Evolutionary conservation across 2,797 vertebrate genomes (phyloP).

Genomic region (Fringilla coelebs): DNA sequence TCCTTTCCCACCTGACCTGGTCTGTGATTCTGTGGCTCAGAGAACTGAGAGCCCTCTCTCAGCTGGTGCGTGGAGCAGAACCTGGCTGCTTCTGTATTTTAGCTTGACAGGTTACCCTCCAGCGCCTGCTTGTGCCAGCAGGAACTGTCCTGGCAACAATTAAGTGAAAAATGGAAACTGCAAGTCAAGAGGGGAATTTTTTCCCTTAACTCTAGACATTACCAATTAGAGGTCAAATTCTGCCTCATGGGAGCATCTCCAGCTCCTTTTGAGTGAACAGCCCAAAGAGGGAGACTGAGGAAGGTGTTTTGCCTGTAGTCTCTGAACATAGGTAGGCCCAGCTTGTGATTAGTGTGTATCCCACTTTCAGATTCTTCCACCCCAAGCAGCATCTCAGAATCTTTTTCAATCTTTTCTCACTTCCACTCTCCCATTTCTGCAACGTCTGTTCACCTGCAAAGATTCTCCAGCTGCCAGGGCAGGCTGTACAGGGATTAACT

Average conservation of each 20-base stretch:
- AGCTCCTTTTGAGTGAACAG: neutral
- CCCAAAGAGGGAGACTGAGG: rapidly evolving
- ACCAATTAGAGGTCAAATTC: neutral
- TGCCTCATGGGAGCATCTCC: neutral
- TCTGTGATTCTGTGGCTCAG: neutral
- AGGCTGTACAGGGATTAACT: neutral
- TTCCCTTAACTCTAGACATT: neutral
- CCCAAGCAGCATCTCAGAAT: neutral
- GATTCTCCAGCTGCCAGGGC: neutral
- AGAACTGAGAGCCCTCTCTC: neutral
- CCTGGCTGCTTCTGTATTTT: neutral
- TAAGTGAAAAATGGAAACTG: neutral
- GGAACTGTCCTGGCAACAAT: neutral
- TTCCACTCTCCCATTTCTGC: neutral
- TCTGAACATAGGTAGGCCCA: neutral
- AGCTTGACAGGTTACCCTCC: neutral
- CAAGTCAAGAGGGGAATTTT: neutral
- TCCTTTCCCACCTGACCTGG: neutral
- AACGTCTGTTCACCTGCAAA: neutral
- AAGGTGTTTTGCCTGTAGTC: neutral
- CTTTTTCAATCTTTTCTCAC: neutral
- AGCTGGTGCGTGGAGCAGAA: neutral
- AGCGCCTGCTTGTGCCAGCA: neutral
- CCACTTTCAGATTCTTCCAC: neutral
- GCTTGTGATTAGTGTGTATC: neutral